Percentiles rank a stretch among this genome's conserved stretches.
Conservation (phyloP, 2,888 invertebrate species). For the Clusia tigrina region DNA sequence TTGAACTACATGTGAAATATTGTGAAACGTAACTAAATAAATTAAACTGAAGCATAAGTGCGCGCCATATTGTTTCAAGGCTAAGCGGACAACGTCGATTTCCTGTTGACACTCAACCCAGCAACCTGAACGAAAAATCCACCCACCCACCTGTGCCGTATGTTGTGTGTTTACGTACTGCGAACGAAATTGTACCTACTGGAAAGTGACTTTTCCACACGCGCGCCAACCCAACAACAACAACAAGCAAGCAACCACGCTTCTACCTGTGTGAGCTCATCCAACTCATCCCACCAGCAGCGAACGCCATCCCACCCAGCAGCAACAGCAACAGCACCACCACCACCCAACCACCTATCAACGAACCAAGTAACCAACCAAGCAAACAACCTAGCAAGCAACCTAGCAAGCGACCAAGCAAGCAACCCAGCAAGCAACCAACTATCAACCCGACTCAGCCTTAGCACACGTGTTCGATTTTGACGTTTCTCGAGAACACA, state of each 20-base stretch:
- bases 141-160: too few relatives aligned
- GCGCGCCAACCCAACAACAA: background rate
- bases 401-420: constrained; percentile 2
- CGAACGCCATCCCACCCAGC: background rate
- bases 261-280: constrained; percentile 6
- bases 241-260: background rate
- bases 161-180: too few relatives aligned
- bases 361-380: background rate
- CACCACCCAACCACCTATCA: background rate
- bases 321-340: background rate
- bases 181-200: constrained; percentile 25
- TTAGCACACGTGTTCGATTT: constrained; percentile 11
- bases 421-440: constrained; percentile 25
- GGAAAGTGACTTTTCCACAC: constrained; percentile 50
- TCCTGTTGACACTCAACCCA: too few relatives aligned
- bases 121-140: too few relatives aligned
- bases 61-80: constrained; percentile 46
- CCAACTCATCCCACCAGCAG: background rate
- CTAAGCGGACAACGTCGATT: constrained; percentile 39
- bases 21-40: too few relatives aligned
- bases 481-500: constrained; percentile 2
- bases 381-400: background rate
- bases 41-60: too few relatives aligned
- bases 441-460: constrained; percentile 4
- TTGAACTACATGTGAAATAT: too few relatives aligned